Evolutionary conservation across 2,113 vertebrate species (phyloP), one percentile per base, ranked within the genome.

Genomic region (Menidia beryllina): DNA sequence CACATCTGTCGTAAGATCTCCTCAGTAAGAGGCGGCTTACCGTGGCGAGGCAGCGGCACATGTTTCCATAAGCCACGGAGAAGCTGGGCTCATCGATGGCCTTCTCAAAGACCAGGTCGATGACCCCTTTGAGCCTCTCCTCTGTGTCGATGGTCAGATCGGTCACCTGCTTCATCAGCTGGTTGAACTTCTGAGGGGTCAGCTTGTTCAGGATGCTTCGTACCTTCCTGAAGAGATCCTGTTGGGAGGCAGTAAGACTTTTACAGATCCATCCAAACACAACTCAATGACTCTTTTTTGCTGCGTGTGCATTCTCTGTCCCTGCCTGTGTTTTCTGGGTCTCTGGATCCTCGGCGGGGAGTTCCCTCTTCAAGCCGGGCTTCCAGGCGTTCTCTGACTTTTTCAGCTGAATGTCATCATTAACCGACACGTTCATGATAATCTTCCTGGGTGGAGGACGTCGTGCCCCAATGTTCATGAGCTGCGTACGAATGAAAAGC

Each of bases 81-180:
- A 99, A 99, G 91, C 96, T 95, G 72, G 97, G 97, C 76, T 99
- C 97, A 4, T 98, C 96, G 0, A 99, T 95, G 69, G 97, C 97
- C 91, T 99, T 99, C 93, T 99, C 97, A 0, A 99, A 99, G 63
- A 99, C 97, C 83, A 99, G 94, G 93, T 99, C 97, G 0, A 99
- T 99, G 91, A 99, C 96, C 17, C 97, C 97, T 85, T 99, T 99
- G 54, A 99, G 94, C 49, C 97, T 87, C 92, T 99, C 97, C 68
- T 98, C 97, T 0, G 97, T 99, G 87, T 99, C 96, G 69, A 99
- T 96, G 0, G 97, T 98, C 80, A 99, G 94, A 70, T 96, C 97
- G 0, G 96, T 96, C 85, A 99, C 97, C 86, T 98, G 97, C 91
- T 98, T 98, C 96, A 98, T 98, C 43, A 99, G 94, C 78, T 97